Percentiles rank a stretch among this genome's conserved stretches.
Evolutionary conservation across 2,888 invertebrate species (phyloP).

Genomic region (Hydroisotoma schaefferi): DNA sequence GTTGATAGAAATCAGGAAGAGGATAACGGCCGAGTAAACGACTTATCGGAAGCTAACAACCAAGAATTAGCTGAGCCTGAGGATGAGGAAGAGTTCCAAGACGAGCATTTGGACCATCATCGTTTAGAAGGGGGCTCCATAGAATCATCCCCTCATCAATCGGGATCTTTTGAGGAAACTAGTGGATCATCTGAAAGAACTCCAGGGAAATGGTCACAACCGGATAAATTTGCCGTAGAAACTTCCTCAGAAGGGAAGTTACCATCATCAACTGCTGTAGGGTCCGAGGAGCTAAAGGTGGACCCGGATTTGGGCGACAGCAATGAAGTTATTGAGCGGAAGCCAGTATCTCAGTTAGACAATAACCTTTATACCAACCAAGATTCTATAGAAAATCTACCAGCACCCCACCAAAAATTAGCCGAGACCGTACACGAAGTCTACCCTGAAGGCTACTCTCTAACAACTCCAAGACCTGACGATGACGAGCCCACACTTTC

Average conservation of each 20-base stretch:
- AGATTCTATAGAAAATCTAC: neutral
- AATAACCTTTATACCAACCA: neutral
- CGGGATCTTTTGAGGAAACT: conserved; percentile 2
- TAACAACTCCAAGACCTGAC: neutral
- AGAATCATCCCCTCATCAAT: too few species aligned
- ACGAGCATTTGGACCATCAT: neutral
- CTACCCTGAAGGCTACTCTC: conserved; percentile 3
- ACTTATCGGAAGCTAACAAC: neutral
- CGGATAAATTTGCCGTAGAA: neutral
- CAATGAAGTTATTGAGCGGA: neutral
- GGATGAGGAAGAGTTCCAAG: neutral
- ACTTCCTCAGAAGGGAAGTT: neutral
- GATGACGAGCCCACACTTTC: conserved; percentile 1
- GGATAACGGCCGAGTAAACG: too few species aligned
- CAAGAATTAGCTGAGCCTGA: neutral
- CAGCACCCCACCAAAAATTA: neutral
- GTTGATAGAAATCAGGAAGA: too few species aligned
- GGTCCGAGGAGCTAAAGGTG: conserved; percentile 5
- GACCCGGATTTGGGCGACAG: neutral
- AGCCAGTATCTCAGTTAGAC: neutral
- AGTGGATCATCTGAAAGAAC: neutral
- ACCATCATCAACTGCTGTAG: neutral
- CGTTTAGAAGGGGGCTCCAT: neutral
- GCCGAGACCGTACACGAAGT: conserved; percentile 11
- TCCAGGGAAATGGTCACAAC: neutral